A percentile compares a stretch with the other conserved stretches of the same genome.
Evolutionary conservation across 2,113 vertebrate species (phyloP).

Genomic region (Protomyctophum bolini): DNA sequence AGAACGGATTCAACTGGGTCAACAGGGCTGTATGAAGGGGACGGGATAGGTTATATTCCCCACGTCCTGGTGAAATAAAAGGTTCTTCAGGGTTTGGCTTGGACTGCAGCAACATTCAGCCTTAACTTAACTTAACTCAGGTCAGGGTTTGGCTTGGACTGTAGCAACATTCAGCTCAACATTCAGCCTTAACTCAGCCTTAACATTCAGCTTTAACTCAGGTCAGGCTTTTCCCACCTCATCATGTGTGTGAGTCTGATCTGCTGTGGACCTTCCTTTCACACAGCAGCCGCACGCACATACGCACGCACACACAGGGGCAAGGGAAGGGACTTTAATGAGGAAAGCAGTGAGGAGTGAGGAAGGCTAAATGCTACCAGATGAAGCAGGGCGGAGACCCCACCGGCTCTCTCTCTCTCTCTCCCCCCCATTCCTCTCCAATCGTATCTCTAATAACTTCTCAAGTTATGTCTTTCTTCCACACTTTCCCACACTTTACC

Average conservation of each 20-base stretch:
- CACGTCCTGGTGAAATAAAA: not conserved
- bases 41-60: not conserved
- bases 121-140: not conserved
- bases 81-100: not conserved
- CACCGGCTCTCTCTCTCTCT: conserved; percentile 21
- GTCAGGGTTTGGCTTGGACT: not conserved
- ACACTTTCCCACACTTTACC: conserved; percentile 45
- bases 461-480: conserved; percentile 42
- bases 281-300: not conserved
- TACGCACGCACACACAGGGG: conserved; percentile 19
- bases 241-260: conserved; percentile 23
- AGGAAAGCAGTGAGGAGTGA: conserved; percentile 57
- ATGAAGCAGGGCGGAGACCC: conserved; percentile 44
- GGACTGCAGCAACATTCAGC: not conserved
- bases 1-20: too few species aligned
- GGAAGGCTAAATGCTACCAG: conserved; percentile 67
- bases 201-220: not conserved
- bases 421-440: conserved; percentile 30
- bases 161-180: not conserved
- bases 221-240: conserved; percentile 13
- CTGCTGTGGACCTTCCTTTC: too few species aligned
- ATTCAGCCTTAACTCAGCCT: too few species aligned
- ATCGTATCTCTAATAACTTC: conserved; percentile 54
- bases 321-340: conserved; percentile 48
- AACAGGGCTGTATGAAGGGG: too few species aligned